Evolutionary conservation across 2,797 vertebrate genomes (phyloP).

Genomic region (Hozukius guyotensis): DNA sequence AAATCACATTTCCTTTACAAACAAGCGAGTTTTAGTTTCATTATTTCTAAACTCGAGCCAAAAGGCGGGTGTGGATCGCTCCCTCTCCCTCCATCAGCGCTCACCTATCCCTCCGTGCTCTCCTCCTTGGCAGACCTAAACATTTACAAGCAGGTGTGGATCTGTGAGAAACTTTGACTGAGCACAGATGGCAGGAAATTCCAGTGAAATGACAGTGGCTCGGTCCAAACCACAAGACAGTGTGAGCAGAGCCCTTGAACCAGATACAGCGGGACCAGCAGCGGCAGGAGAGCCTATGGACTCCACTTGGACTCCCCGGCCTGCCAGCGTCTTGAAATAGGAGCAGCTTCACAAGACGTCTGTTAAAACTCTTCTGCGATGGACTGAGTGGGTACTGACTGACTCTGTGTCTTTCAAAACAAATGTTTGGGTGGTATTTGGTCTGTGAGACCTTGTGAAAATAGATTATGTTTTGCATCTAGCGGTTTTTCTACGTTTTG

Average conservation of each 20-base stretch:
- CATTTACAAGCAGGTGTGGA: conserved; percentile 94
- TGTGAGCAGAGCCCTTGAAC: conserved; percentile 74
- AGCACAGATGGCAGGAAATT: conserved; percentile 95
- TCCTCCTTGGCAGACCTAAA: conserved; percentile 84
- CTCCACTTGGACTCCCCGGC: conserved; percentile 14
- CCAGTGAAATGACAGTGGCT: conserved; percentile 94
- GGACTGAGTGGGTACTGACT: conserved; percentile 31
- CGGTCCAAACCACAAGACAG: conserved; percentile 93
- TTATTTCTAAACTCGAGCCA: not conserved
- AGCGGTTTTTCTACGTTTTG: conserved; percentile 20
- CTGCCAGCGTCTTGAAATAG: conserved; percentile 66
- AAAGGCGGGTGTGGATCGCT: not conserved
- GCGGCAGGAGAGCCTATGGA: conserved; percentile 30
- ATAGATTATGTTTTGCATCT: conserved; percentile 52
- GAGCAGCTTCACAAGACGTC: conserved; percentile 58
- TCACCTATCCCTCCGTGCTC: conserved; percentile 72
- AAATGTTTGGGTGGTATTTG: conserved; percentile 49
- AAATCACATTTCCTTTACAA: not conserved
- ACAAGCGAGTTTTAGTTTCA: not conserved
- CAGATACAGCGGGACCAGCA: conserved; percentile 38
- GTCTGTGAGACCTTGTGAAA: conserved; percentile 44
- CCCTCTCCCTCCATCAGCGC: conserved; percentile 13
- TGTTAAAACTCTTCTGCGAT: conserved; percentile 61
- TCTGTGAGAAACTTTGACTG: conserved; percentile 93
- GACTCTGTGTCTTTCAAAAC: conserved; percentile 58